Base-by-base conservation (phyloP, 2,888 invertebrate species). In the Dinocampus coccinellae region DNA sequence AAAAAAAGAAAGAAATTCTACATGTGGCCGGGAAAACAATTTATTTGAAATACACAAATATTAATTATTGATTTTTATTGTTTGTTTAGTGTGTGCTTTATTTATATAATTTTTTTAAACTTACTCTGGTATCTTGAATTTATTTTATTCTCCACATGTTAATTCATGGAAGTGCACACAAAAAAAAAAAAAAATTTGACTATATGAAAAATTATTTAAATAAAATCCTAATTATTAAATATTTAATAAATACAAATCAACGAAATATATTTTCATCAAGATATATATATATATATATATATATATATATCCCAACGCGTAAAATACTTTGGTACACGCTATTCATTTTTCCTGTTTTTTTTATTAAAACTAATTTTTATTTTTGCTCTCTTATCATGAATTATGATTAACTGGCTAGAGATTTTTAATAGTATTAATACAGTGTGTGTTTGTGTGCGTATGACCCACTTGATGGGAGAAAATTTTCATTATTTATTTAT, bases 371-470 rank as follows among this genome's bases (percentile, higher is more conserved):
- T n/a, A n/a, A 61, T 26, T 72, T 68, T 33, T 70, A 67, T 60
- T 52, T 24, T 64, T 66, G 70, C 70, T 73, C 36, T 79, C 73
- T 47, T 47, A 47, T 47, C 16, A 16, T 47, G 16, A 20, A 47
- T 47, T 7, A 20, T 16, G 7, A 7, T 70, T n/a, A n/a, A n/a
- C 73, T 73, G 20, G 55, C 73, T 55, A 42, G 66, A 66, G 29
- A 47, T 69, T 16, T 2, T 71, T 71, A 77, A 79, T 81, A n/a
- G n/a, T n/a, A 80, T 79, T 79, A 80, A 81, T 77, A 79, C 78
- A 82, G 77, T 75, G 74, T 76, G 80, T 80, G 80, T 78, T 79
- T 80, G 73, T 76, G 80, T 80, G 80, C 79, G 79, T 80, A 79
- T 76, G 77, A 73, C 76, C 79, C 79, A 77, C 68, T 64, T 74